Percentiles rank a stretch among this genome's conserved stretches.
Conservation (phyloP, 2,888 invertebrate genomes). For the Phania funesta region DNA sequence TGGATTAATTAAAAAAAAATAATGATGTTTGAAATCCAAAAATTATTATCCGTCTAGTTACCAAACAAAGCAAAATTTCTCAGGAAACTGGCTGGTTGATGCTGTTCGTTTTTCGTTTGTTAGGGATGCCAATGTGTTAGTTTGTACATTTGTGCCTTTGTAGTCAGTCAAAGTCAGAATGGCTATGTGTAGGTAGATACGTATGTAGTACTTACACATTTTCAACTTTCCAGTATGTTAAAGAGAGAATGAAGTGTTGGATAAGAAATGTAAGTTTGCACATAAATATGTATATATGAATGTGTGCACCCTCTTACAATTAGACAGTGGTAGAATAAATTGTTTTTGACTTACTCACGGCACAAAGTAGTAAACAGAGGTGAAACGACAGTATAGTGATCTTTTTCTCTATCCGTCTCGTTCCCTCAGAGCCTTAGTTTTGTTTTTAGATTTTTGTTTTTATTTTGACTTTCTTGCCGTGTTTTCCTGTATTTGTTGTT, state of each 20-base stretch:
- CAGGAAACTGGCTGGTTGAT: conserved; percentile 39
- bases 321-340: no score
- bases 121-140: background rate
- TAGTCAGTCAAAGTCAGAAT: conserved; percentile 12
- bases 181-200: no score
- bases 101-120: background rate
- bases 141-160: conserved; percentile 13
- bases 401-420: no score
- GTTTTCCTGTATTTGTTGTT: no score
- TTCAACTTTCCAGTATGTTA: conserved; percentile 13
- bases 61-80: conserved; percentile 45
- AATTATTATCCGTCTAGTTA: conserved; percentile 34
- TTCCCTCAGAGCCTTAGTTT: no score
- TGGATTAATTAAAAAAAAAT: conserved; percentile 13
- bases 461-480: no score
- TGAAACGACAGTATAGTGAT: no score
- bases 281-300: background rate
- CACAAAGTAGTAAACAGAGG: no score
- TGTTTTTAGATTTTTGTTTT: no score
- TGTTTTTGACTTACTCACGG: no score
- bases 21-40: conserved; percentile 6
- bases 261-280: background rate
- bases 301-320: no score
- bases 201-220: conserved; percentile 4
- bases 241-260: conserved; percentile 18